A percentile compares a stretch with the other conserved stretches of the same genome.
Evolutionary conservation across 2,888 invertebrate species (phyloP).

Genomic region (Ernsta delagoae): DNA sequence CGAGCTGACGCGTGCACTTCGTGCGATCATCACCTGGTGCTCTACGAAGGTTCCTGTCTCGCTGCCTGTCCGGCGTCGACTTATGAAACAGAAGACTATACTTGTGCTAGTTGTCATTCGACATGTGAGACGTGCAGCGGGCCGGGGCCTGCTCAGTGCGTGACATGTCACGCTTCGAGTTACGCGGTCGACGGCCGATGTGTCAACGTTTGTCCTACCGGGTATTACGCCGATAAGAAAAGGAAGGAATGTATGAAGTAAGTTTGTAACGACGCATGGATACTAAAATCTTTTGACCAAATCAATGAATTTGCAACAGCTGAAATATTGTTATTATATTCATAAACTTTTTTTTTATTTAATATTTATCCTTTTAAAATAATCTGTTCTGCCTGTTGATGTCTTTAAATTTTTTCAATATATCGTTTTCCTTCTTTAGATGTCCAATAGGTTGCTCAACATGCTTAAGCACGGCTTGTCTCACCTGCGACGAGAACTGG

Average conservation of each 20-base stretch:
- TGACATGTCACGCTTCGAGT: conserved; percentile 90
- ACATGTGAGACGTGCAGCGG: conserved; percentile 93
- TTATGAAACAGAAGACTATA: conserved; percentile 94
- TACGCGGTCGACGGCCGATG: conserved; percentile 90
- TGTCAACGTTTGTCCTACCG: conserved; percentile 88
- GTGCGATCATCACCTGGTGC: conserved; percentile 94
- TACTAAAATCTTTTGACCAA: not conserved
- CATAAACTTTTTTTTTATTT: no score
- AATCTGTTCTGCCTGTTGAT: no score
- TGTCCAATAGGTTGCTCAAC: conserved; percentile 92
- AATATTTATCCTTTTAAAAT: no score
- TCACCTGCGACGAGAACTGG: conserved; percentile 90
- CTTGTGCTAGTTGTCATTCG: conserved; percentile 91
- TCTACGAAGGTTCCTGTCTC: conserved; percentile 92
- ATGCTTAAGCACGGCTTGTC: conserved; percentile 90
- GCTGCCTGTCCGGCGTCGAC: conserved; percentile 93
- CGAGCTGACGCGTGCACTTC: conserved; percentile 93
- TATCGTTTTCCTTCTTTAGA: conserved; percentile 47
- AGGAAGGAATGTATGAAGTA: conserved; percentile 90
- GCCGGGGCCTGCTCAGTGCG: conserved; percentile 91
- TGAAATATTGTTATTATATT: not conserved
- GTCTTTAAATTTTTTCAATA: no score
- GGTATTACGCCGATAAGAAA: conserved; percentile 91
- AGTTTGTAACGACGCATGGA: conserved; percentile 46
- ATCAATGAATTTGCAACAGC: not conserved